phyloP scores from a whole-genome alignment of 2,797 vertebrate species.

The Manis pentadactyla region DNA sequence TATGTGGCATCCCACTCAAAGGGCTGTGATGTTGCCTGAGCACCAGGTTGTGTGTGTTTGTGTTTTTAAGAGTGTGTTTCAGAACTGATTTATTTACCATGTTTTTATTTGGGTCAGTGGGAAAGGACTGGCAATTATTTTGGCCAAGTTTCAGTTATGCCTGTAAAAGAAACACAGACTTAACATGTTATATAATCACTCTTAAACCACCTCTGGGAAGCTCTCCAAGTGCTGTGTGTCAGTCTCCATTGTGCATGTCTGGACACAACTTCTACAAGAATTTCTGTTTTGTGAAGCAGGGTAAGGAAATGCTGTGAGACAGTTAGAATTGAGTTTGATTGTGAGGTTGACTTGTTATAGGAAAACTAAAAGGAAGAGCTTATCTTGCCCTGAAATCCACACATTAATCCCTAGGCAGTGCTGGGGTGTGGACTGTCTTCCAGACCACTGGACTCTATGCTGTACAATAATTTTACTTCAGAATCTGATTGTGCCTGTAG shows the following conservation, averaged over 20 bases:
- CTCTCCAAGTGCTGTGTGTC: slow-evolving; percentile 81
- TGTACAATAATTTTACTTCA: background rate
- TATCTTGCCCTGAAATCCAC: background rate
- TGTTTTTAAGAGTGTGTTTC: background rate
- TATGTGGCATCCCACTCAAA: accelerated
- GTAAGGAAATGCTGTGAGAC: slow-evolving; percentile 73
- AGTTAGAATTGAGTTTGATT: slow-evolving; percentile 70
- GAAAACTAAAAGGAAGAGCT: background rate
- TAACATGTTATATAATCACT: slow-evolving; percentile 83
- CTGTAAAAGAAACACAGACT: slow-evolving; percentile 73
- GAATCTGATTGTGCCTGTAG: background rate
- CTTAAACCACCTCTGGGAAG: slow-evolving; percentile 83
- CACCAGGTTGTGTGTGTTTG: background rate
- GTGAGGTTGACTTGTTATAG: slow-evolving; percentile 35
- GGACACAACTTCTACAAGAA: slow-evolving; percentile 82
- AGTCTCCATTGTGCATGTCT: slow-evolving; percentile 82
- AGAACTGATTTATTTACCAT: slow-evolving; percentile 1
- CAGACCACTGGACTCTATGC: background rate
- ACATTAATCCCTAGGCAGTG: background rate
- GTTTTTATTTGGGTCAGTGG: slow-evolving; percentile 69
- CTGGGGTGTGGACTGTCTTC: background rate
- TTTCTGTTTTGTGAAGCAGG: slow-evolving; percentile 71
- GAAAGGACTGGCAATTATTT: slow-evolving; percentile 65
- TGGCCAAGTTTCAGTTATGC: slow-evolving; percentile 78
- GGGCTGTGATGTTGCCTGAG: background rate